A percentile compares a stretch with the other conserved stretches of the same genome.
Conservation (phyloP, 2,797 vertebrate species). For the Pantherophis alleghaniensis region DNA sequence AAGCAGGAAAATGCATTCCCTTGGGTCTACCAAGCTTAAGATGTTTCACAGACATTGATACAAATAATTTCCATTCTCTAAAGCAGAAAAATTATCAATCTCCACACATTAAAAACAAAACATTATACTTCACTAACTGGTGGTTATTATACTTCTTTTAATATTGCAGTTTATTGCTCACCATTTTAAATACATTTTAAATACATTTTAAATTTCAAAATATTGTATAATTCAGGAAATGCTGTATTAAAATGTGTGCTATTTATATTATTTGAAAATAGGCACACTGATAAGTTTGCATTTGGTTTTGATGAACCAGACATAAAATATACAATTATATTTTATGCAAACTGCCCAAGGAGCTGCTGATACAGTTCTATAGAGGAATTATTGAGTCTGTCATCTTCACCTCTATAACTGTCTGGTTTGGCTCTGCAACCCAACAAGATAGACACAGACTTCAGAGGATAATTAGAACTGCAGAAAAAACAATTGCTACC, state of each 20-base stretch:
- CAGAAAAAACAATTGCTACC: no score
- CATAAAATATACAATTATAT: not conserved
- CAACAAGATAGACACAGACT: no score
- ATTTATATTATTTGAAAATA: not conserved
- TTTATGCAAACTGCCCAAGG: no score
- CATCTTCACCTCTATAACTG: no score
- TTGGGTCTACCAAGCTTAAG: not conserved
- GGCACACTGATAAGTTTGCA: not conserved
- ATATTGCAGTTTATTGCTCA: not conserved
- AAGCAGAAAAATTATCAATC: not conserved
- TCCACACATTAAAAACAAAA: not conserved
- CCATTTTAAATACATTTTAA: not conserved
- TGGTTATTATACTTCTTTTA: not conserved
- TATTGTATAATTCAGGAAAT: not conserved
- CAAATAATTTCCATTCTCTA: not conserved
- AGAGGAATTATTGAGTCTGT: no score
- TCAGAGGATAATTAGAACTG: no score
- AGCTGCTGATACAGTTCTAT: no score
- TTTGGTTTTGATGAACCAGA: not conserved
- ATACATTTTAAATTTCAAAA: not conserved
- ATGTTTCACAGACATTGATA: not conserved
- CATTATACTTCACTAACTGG: not conserved
- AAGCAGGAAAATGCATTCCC: not conserved
- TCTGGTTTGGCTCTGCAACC: no score
- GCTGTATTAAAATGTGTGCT: not conserved